Conservation (phyloP, 2,113 vertebrate genomes). For the Mugil cephalus region DNA sequence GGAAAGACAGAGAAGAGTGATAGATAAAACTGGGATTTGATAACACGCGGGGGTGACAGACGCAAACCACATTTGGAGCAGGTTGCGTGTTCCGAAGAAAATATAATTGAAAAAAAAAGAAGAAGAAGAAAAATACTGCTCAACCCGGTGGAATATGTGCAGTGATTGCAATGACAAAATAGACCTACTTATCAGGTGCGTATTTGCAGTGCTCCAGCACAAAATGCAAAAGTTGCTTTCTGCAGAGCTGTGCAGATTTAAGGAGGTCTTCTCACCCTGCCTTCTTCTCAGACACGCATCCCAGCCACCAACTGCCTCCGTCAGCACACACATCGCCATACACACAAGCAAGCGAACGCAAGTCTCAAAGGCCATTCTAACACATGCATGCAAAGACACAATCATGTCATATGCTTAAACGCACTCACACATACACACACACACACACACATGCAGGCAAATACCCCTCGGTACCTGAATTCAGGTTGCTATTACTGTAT, state of each 20-base stretch:
- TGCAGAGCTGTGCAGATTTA: slow-evolving; percentile 76
- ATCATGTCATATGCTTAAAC: slow-evolving; percentile 22
- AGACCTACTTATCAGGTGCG: slow-evolving; percentile 74
- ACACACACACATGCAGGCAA: slow-evolving; percentile 48
- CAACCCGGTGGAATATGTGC: slow-evolving; percentile 63
- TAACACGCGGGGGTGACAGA: slow-evolving; percentile 41
- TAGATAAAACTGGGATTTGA: slow-evolving; percentile 29
- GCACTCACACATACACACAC: slow-evolving; percentile 16
- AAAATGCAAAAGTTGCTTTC: slow-evolving; percentile 77
- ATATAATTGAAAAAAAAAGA: slow-evolving; percentile 16
- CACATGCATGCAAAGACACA: slow-evolving; percentile 43
- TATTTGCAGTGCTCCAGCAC: slow-evolving; percentile 73
- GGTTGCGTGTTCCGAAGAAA: slow-evolving; percentile 31
- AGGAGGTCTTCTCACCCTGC: slow-evolving; percentile 68
- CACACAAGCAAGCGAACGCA: slow-evolving; percentile 15
- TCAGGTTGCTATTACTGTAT: slow-evolving; percentile 67
- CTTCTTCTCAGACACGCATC: slow-evolving; percentile 66
- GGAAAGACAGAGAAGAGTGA: slow-evolving; percentile 2
- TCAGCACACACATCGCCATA: slow-evolving; percentile 52
- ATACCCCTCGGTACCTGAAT: slow-evolving; percentile 64
- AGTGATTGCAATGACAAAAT: slow-evolving; percentile 71
- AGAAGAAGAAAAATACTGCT: slow-evolving; percentile 35
- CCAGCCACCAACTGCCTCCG: slow-evolving; percentile 57
- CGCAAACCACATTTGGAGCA: slow-evolving; percentile 46
- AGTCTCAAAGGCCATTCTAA: slow-evolving; percentile 48